Base-by-base conservation (phyloP, 2,797 vertebrate species). In the Acrossocheilus fasciatus region DNA sequence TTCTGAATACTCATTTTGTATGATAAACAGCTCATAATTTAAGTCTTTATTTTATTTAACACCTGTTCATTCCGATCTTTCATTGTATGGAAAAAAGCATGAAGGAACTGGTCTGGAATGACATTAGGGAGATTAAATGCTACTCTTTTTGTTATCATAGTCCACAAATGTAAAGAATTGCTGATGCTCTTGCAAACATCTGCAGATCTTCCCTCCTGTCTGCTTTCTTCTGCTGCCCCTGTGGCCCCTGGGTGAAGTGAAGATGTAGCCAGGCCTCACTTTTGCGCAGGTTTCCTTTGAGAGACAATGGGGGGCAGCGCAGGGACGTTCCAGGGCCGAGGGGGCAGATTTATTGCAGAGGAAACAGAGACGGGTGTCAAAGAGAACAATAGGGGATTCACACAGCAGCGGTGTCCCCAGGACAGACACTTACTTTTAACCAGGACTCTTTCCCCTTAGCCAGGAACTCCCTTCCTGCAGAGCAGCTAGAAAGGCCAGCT, bases 401-500 rank as follows among this genome's bases (percentile, higher is more conserved):
- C 93, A 85, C 92, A 83, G 91, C 91, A 92, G 91, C 34, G 68
- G 92, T 88, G 88, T 91, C 90, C 88, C 88, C 57, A 72, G 88
- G 72, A 88, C 90, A 86, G 77, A 83, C 72, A 72, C 84, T 81
- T 87, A 85, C 88, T 83, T 59, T 95, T 94, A 87, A 81, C 79
- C 88, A 86, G 92, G 89, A 92, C 93, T 74, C 92, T 93, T 89
- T 95, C 95, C 96, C 95, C 85, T 94, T 93, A 92, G 91, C 87
- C 72, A 91, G 95, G 95, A 88, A 96, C 96, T 97, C 96, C 96
- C 96, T 97, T 97, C 96, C 96, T 97, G 95, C 85, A 81, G 92
- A 94, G 93, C 90, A 90, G 50, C 91, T 91, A 92, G 92, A 91
- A 90, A 90, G 90, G 90, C 91, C 66, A 82, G 69, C 17, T 90